Percentiles rank a stretch among this genome's conserved stretches.
These are phyloP conservation scores for Miichthys miiuy DNA, from an alignment of 2,797 vertebrate genomes.

Conservation along the genomic window DNA sequence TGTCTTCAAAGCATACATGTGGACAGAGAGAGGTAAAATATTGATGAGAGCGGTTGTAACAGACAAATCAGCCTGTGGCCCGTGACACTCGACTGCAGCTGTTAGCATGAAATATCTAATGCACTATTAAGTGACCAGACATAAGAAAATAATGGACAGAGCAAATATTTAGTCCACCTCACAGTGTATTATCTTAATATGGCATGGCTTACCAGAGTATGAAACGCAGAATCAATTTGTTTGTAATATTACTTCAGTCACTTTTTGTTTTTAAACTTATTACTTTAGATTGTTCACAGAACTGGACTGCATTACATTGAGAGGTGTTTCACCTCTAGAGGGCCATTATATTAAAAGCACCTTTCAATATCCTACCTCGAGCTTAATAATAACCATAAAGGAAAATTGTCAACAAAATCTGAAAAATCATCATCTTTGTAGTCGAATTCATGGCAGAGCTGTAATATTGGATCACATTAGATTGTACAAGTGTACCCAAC, in stretches of 20 bases:
- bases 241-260: neutral
- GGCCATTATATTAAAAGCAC: too few species aligned
- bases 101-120: constrained; percentile 4
- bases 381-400: too few species aligned
- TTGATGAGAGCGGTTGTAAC: constrained; percentile 3
- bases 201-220: neutral
- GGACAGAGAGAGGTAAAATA: neutral
- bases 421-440: too few species aligned
- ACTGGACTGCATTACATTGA: too few species aligned
- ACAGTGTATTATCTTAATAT: neutral
- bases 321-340: too few species aligned
- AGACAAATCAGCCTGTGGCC: neutral
- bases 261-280: too few species aligned
- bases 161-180: neutral
- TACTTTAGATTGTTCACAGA: too few species aligned
- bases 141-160: neutral
- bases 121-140: constrained; percentile 6
- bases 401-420: too few species aligned
- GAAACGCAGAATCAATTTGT: neutral
- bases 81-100: constrained; percentile 19
- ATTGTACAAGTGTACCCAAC: too few species aligned
- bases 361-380: too few species aligned
- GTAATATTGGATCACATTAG: too few species aligned
- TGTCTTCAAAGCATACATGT: neutral
- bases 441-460: too few species aligned